Evolutionary conservation across 2,113 vertebrate genomes (phyloP), one percentile per base, ranked within the genome.

Genomic region (Amphiprion ocellaris): DNA sequence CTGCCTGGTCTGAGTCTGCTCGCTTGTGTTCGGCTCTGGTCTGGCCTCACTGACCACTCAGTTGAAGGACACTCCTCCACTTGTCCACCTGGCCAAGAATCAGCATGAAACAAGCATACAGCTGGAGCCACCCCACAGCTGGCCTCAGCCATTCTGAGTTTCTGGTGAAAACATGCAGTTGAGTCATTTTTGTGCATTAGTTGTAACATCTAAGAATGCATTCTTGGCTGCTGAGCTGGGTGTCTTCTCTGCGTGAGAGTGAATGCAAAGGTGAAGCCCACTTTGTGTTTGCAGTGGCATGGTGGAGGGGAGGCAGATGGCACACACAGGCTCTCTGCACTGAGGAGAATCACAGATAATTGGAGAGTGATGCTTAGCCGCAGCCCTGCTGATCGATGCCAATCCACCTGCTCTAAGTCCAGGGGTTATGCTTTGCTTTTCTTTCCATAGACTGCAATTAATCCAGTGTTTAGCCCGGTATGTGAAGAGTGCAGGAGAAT

Each of bases 341-440:
- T 84, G 90, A 92, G 87, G 91, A 93, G 91, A 92, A 92, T 90
- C 88, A 49, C 77, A 82, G 89, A 90, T 92, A 92, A 92, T 92
- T 93, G 92, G 90, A 93, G 92, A 90, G 90, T 62, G 90, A 91
- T 89, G 90, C 93, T 92, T 90, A 90, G 89, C 83, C 19, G 78
- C 91, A 79, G 90, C 90, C 79, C 72, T 50, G 77, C 70, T 85
- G 88, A 91, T 94, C 91, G 90, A 93, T 92, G 91, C 86, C 90
- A 91, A 89, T 91, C 92, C 90, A 67, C 80, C 89, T 78, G 83
- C 91, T 91, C 83, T 82, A 83, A 89, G 85, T 89, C 87, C 81
- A 86, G 86, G 82, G 84, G 86, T 92, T 92, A 87, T 89, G 91
- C 90, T 94, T 93, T 92, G 82, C 91, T 93, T 90, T 93, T 91